These are phyloP conservation scores for Geococcyx californianus DNA, from an alignment of 2,113 vertebrate species.

Conservation along the genomic window DNA sequence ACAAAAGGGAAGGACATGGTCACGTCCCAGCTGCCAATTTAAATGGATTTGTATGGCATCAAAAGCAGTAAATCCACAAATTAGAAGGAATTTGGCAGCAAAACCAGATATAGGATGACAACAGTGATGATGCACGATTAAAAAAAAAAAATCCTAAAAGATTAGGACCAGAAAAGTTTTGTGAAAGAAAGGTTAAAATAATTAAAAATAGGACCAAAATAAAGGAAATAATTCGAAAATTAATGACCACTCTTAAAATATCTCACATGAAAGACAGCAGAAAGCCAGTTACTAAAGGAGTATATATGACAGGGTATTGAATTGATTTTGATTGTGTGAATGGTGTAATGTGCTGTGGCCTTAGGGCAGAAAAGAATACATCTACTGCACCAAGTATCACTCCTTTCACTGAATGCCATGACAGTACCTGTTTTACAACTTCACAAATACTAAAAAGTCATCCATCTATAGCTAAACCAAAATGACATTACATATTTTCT, in stretches of 20 bases:
- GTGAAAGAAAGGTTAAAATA: neutral
- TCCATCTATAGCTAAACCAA: slow-evolving; percentile 68
- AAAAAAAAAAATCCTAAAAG: neutral
- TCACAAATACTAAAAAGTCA: slow-evolving; percentile 27
- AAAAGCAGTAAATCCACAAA: neutral
- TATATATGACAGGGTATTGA: neutral
- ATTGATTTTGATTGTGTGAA: neutral
- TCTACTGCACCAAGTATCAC: neutral
- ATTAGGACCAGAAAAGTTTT: neutral
- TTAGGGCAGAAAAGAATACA: neutral
- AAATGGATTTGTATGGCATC: neutral
- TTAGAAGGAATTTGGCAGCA: neutral
- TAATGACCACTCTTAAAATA: neutral
- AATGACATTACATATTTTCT: slow-evolving; percentile 73
- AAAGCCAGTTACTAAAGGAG: neutral
- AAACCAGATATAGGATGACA: neutral
- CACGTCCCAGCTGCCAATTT: neutral
- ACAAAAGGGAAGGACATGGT: neutral
- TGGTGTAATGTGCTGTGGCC: neutral
- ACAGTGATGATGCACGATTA: neutral
- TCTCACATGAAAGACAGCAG: neutral
- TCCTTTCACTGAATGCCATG: neutral
- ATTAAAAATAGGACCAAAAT: neutral
- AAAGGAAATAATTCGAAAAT: neutral
- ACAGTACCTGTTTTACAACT: slow-evolving; percentile 4